These are phyloP conservation scores for Brienomyrus brachyistius DNA, from an alignment of 2,113 vertebrate genomes.

Conservation along the genomic window DNA sequence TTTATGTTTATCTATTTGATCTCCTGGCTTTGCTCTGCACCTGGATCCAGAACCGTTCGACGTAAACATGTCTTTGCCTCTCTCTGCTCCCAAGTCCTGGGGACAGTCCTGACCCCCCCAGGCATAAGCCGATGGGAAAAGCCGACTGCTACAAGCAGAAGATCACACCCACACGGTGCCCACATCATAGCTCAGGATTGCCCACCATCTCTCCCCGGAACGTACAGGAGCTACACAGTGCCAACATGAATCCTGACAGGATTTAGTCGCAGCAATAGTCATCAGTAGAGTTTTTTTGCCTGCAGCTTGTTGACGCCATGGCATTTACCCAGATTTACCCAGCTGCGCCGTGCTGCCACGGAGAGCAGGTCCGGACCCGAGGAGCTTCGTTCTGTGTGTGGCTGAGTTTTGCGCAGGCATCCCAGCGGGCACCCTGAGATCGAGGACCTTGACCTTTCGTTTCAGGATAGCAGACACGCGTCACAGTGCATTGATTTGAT, in stretches of 20 bases:
- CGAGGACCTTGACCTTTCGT: conserved; percentile 45
- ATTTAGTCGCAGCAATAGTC: conserved; percentile 43
- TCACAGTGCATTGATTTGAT: conserved; percentile 36
- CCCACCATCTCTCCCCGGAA: neutral
- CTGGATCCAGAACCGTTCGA: neutral
- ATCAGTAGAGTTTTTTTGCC: conserved; percentile 47
- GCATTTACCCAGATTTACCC: conserved; percentile 32
- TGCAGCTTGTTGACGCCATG: conserved; percentile 39
- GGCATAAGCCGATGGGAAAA: neutral
- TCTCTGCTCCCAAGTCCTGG: neutral
- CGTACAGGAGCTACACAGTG: neutral
- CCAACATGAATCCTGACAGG: neutral
- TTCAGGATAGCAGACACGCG: conserved; percentile 31
- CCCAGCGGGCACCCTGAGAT: conserved; percentile 31
- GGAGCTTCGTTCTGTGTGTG: neutral
- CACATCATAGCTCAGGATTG: neutral
- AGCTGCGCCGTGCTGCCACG: neutral
- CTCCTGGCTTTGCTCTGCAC: neutral
- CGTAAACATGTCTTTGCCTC: neutral
- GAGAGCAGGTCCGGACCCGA: neutral
- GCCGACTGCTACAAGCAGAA: neutral
- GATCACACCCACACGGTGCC: neutral
- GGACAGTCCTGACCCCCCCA: neutral
- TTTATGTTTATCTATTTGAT: neutral
- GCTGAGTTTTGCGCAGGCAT: conserved; percentile 37